Conservation (phyloP, 2,888 invertebrate species). For the Lasius fuliginosus region DNA sequence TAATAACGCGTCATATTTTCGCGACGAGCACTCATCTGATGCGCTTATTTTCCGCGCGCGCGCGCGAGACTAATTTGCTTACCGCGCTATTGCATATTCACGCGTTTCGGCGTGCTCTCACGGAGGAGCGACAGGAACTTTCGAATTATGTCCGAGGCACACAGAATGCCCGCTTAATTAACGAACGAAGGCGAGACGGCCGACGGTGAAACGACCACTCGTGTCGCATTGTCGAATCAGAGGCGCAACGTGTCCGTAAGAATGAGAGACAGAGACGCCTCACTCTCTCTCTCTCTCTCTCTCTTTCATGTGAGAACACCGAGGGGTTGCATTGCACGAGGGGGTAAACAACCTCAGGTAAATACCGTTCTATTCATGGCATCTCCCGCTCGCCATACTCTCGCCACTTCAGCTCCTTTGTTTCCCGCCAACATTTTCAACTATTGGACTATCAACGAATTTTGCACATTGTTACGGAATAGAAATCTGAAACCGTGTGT, state of each 20-base stretch:
- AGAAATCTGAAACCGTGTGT: neutral
- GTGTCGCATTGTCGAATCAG: conserved; percentile 50
- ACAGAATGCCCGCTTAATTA: conserved; percentile 56
- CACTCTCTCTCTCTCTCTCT: neutral
- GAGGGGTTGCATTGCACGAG: conserved; percentile 20
- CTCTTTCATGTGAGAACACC: conserved; percentile 13
- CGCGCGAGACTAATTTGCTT: conserved; percentile 44
- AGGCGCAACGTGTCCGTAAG: conserved; percentile 29
- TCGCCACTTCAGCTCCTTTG: conserved; percentile 31
- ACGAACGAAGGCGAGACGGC: conserved; percentile 36
- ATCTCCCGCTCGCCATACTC: neutral
- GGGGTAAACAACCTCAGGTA: conserved; percentile 50
- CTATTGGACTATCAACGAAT: conserved; percentile 27
- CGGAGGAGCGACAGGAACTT: conserved; percentile 46
- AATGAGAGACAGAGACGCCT: conserved; percentile 26
- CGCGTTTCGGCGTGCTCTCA: conserved; percentile 29
- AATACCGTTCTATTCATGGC: conserved; percentile 40
- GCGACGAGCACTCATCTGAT: neutral
- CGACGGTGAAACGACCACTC: conserved; percentile 47
- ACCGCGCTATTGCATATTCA: conserved; percentile 51
- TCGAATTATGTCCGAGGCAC: conserved; percentile 44
- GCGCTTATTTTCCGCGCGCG: conserved; percentile 31
- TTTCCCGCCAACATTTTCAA: conserved; percentile 21
- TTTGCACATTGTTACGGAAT: conserved; percentile 25
- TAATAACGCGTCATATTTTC: conserved; percentile 38